Base-by-base conservation (phyloP, 2,797 vertebrate species). In the Anguilla obscura region DNA sequence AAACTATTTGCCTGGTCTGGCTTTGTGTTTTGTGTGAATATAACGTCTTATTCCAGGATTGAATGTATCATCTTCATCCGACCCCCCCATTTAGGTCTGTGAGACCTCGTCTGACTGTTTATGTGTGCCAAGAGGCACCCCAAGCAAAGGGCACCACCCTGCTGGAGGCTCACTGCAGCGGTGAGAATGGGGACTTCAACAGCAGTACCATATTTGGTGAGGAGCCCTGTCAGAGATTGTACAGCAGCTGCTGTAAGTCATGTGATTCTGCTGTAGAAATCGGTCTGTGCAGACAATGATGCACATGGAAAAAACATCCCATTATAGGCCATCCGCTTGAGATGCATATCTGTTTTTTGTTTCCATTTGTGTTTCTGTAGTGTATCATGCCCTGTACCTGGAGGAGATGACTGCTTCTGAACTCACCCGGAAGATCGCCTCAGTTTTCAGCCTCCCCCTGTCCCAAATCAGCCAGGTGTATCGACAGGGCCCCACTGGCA, bases 381-480 rank as follows among this genome's bases (percentile, higher is more conserved):
- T 99, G 92, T 98, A 98, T 93, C 98, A 98, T 90, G 97, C 98
- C 92, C 95, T 98, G 94, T 98, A 98, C 93, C 94, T 98, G 89
- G 98, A 99, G 95, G 98, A 99, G 92, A 97, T 98, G 96, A 97
- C 96, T 88, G 97, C 97, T 90, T 96, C 96, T 21, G 98, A 99
- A 94, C 95, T 99, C 88, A 97, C 97, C 87, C 96, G 97, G 92
- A 99, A 98, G 94, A 97, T 99, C 92, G 98, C 97, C 18, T 92
- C 94, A 89, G 97, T 97, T 91, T 98, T 98, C 92, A 95, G 95
- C 94, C 96, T 98, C 93, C 97, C 97, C 90, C 93, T 97, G 92
- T 96, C 97, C 91, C 97, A 95, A 89, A 97, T 99, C 93, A 97
- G 97, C 94, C 97, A 97, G 91, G 97, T 98, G 95, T 99, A 98